phyloP scores from a whole-genome alignment of 2,888 invertebrate species.

The Frankliniella fusca region DNA sequence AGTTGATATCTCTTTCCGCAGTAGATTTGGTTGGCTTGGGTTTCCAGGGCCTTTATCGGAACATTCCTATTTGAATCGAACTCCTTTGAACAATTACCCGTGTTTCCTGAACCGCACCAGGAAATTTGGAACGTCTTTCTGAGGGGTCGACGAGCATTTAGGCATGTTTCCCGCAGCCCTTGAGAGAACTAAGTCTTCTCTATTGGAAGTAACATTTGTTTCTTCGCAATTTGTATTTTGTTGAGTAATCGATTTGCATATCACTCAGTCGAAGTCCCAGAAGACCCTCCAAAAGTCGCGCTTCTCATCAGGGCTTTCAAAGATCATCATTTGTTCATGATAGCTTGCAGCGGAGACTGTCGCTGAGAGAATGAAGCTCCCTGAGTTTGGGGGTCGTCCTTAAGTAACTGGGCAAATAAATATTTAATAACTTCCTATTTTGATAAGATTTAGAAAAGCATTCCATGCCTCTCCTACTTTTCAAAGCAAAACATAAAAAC shows the following conservation, averaged over 20 bases:
- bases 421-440: background rate
- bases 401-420: background rate
- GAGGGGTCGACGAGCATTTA: no score
- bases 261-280: conserved; percentile 12
- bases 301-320: background rate
- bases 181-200: background rate
- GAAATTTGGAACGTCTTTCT: no score
- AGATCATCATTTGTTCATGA: background rate
- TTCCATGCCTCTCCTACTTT: no score
- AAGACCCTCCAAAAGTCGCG: conserved; percentile 4
- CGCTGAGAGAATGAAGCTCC: conserved; percentile 6
- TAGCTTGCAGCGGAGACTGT: conserved; percentile 21
- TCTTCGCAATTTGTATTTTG: conserved; percentile 23
- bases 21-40: background rate
- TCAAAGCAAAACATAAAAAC: background rate
- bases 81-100: no score
- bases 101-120: no score
- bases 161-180: no score
- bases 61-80: no score
- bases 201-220: background rate
- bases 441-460: background rate
- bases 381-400: conserved; percentile 8
- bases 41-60: no score
- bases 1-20: conserved; percentile 21
- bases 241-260: conserved; percentile 9